A percentile compares a stretch with the other conserved stretches of the same genome.
These are phyloP conservation scores for Sebastes steindachneri DNA, from an alignment of 2,797 vertebrate genomes.

Conservation along the genomic window DNA sequence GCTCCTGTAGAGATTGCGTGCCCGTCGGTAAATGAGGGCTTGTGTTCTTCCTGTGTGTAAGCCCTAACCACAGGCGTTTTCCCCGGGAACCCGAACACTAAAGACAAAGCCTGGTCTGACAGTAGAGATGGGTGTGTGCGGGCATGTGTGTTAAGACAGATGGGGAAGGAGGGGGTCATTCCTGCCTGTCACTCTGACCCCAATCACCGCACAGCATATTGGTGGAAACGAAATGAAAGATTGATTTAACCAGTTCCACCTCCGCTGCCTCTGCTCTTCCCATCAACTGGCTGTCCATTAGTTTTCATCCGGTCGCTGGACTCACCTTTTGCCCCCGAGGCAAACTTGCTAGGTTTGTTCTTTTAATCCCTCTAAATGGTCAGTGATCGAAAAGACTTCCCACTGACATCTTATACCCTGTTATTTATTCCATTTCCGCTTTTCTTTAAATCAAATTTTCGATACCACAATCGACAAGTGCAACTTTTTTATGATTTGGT, in stretches of 20 bases:
- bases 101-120: constrained; percentile 22
- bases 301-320: constrained; percentile 58
- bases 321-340: constrained; percentile 37
- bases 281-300: constrained; percentile 64
- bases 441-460: neutral
- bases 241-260: constrained; percentile 73
- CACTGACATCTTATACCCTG: neutral
- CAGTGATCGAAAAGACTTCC: constrained; percentile 2
- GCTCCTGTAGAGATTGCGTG: constrained; percentile 48
- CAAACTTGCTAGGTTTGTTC: constrained; percentile 25
- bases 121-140: constrained; percentile 22
- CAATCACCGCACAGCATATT: constrained; percentile 72
- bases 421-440: neutral
- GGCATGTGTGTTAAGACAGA: constrained; percentile 35
- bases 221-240: constrained; percentile 69
- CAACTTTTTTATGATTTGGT: neutral
- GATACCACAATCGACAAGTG: neutral
- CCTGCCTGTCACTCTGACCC: constrained; percentile 72
- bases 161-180: constrained; percentile 13
- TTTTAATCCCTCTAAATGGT: constrained; percentile 31
- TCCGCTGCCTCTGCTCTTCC: constrained; percentile 47
- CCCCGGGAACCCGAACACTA: constrained; percentile 25
- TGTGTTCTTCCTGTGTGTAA: constrained; percentile 49
- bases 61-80: constrained; percentile 33
- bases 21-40: constrained; percentile 55